Evolutionary conservation across 2,797 vertebrate genomes (phyloP).

Genomic region (Pitangus sulphuratus): DNA sequence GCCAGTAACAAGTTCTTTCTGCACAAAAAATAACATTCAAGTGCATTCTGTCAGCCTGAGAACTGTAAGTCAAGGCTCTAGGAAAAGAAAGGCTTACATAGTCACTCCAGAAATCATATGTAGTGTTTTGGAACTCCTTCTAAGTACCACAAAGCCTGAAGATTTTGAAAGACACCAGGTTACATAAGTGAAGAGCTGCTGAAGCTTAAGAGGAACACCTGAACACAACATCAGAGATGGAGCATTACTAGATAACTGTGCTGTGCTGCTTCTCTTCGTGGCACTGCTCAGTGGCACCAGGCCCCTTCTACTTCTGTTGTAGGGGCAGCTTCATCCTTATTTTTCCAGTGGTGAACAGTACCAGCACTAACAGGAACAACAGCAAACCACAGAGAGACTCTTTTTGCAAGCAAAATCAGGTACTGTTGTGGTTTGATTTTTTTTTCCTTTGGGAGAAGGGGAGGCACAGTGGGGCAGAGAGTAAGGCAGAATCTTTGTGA

Average conservation of each 20-base stretch:
- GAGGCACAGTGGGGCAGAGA: not conserved
- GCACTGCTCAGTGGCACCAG: not conserved
- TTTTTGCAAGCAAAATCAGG: not conserved
- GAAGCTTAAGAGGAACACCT: not conserved
- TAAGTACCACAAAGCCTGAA: not conserved
- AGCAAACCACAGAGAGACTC: not conserved
- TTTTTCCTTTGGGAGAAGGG: not conserved
- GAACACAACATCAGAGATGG: not conserved
- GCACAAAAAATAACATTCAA: not conserved
- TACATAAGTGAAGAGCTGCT: not conserved
- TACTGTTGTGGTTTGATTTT: not conserved
- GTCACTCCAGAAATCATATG: not conserved
- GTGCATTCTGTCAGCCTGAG: not conserved
- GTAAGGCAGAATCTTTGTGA: not conserved
- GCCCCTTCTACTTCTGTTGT: not conserved
- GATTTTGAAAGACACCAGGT: not conserved
- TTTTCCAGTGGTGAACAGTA: not conserved
- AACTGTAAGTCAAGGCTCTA: not conserved
- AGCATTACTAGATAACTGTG: not conserved
- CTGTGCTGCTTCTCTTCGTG: rapidly evolving
- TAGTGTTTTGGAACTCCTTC: not conserved
- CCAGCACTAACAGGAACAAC: not conserved
- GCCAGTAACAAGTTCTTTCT: not conserved
- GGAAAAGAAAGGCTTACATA: not conserved
- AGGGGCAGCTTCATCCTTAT: not conserved